Evolutionary conservation across 1,140 invertebrate species (phyloP), one percentile per base, ranked within the genome.

Genomic region (Phortica variegata): DNA sequence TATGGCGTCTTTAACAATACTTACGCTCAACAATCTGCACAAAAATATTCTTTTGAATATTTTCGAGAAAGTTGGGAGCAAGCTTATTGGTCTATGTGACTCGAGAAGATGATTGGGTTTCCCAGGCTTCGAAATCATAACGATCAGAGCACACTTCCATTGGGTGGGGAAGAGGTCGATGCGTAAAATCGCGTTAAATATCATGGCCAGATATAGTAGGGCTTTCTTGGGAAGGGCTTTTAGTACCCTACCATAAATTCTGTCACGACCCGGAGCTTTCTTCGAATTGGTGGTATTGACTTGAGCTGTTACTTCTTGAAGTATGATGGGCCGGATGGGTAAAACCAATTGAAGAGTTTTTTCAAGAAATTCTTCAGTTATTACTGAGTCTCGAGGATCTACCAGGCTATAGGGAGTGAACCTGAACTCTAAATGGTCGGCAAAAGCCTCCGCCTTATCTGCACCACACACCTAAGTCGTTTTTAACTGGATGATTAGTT

Each of bases 401-500:
- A n/a, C n/a, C n/a, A n/a, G n/a, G n/a, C n/a, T n/a, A n/a, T 15
- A 3, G 7, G 42, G 48, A 12, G n/a, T 18, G 4, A 50, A 44
- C 9, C 48, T 43, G 0, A 13, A 8, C 34, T 45, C 36, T 0
- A 49, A 10, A 1, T 43, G 18, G 2, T 2, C 0, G 0, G 15
- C 47, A 18, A 49, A 49, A 3, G 32, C 33, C 17, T 49, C 43
- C 2, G 49, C 38, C 18, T 47, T 52, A 17, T 52, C 49, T 18
- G 9, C n/a, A 12, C 13, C 21, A 17, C 34, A n/a, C n/a, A n/a
- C 29, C 4, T 10, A n/a, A 6, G 42, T 43, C 29, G 8, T 32
- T 8, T 17, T 33, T 19, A 18, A 29, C 2, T 15, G 23, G 15
- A 5, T 4, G 3, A n/a, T 10, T 5, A 1, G 34, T 39, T 19